A percentile compares a stretch with the other conserved stretches of the same genome.
These are phyloP conservation scores for Drosophila paramelanica DNA, from an alignment of 2,888 invertebrate genomes.

Conservation along the genomic window DNA sequence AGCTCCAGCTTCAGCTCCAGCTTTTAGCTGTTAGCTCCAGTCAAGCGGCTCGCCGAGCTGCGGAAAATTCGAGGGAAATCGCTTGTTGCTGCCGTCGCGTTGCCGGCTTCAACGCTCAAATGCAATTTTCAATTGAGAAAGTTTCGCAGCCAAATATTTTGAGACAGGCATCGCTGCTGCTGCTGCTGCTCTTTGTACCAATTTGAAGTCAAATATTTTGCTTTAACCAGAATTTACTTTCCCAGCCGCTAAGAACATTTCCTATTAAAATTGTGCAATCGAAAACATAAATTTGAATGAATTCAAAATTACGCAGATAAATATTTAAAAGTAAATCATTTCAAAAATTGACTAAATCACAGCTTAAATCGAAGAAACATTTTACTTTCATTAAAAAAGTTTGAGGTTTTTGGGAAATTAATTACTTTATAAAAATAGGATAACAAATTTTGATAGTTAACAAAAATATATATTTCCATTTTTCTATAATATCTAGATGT, in stretches of 20 bases:
- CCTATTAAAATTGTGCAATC: conserved; percentile 5
- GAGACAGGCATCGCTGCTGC: conserved; percentile 50
- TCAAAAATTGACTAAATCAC: too few species aligned
- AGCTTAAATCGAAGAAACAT: too few species aligned
- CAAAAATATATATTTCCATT: too few species aligned
- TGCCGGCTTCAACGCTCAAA: conserved; percentile 41
- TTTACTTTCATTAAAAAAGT: too few species aligned
- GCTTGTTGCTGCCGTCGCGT: conserved; percentile 26
- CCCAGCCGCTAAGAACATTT: conserved; percentile 43
- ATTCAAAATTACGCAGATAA: too few species aligned
- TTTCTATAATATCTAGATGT: too few species aligned
- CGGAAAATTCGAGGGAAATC: conserved; percentile 77
- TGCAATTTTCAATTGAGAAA: conserved; percentile 73
- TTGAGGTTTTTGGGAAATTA: too few species aligned
- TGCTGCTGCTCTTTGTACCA: background rate
- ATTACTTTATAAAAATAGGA: too few species aligned
- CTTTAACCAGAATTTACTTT: conserved; percentile 46
- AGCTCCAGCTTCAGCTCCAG: conserved; percentile 36
- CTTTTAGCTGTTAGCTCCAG: conserved; percentile 43
- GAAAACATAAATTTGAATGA: background rate
- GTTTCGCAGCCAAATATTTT: conserved; percentile 63
- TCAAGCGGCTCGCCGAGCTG: conserved; percentile 47
- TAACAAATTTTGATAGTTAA: too few species aligned
- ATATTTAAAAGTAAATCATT: too few species aligned
- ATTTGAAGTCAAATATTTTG: conserved; percentile 25